phyloP scores from a whole-genome alignment of 2,888 invertebrate genomes.

The Eristalis arbustorum region DNA sequence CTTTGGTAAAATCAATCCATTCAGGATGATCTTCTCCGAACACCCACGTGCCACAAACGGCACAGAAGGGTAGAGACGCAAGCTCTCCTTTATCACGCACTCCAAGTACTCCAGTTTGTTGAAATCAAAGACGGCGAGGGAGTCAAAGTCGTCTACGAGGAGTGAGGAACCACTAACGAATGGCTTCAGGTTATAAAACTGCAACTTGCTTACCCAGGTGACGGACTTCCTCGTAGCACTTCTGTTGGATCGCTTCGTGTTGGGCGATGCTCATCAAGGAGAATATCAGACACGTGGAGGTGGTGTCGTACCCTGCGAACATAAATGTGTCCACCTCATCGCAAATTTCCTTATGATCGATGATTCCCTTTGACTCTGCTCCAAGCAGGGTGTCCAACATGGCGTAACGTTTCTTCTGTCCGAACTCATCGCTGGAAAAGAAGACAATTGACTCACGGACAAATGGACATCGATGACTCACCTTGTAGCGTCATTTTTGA shows the following conservation, averaged over 20 bases:
- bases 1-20: constrained; percentile 80
- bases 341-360: constrained; percentile 82
- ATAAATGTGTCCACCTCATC: constrained; percentile 85
- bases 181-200: background rate
- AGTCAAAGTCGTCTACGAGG: constrained; percentile 67
- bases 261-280: constrained; percentile 82
- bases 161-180: background rate
- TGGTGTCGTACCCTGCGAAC: constrained; percentile 86
- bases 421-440: constrained; percentile 72
- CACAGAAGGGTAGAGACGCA: constrained; percentile 82
- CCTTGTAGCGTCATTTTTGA: background rate
- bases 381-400: constrained; percentile 83
- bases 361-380: constrained; percentile 81
- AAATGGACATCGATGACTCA: background rate
- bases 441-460: background rate
- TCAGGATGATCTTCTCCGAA: constrained; percentile 72
- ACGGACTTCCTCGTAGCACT: constrained; percentile 80
- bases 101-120: constrained; percentile 81
- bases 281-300: constrained; percentile 82
- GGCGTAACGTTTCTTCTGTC: constrained; percentile 80
- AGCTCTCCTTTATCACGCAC: constrained; percentile 82
- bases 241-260: constrained; percentile 80
- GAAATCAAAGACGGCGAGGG: constrained; percentile 74
- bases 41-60: constrained; percentile 80
- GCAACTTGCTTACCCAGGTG: constrained; percentile 75